Percentiles rank a stretch among this genome's conserved stretches.
Evolutionary conservation across 64 coral and sea anemone genomes (phyloP).

Genomic region (Pachyseris speciosa): DNA sequence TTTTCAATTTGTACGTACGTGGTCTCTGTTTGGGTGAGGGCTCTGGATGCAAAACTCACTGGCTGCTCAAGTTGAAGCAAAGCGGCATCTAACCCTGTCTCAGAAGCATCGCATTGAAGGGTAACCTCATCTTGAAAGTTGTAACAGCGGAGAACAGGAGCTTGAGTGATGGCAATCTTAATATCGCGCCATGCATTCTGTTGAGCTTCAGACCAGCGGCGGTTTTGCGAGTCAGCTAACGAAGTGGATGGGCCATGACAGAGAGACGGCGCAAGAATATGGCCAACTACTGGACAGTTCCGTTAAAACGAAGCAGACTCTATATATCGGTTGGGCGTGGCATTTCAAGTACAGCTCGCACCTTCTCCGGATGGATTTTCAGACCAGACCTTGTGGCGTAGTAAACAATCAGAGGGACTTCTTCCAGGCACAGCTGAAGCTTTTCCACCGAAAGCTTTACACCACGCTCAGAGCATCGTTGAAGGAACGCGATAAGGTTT

Average conservation of each 20-base stretch:
- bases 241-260: slow-evolving; percentile 1
- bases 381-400: slow-evolving; percentile 4
- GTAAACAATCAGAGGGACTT: not conserved
- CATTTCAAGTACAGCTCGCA: not conserved
- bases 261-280: slow-evolving; percentile 10
- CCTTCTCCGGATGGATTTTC: slow-evolving; percentile 19
- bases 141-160: slow-evolving; percentile 1
- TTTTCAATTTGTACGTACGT: not conserved
- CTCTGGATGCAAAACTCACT: slow-evolving; percentile 16
- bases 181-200: slow-evolving; percentile 18
- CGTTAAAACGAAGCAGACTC: slow-evolving; percentile 13
- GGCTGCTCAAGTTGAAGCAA: not conserved
- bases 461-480: not conserved
- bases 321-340: slow-evolving; percentile 13
- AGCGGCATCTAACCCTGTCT: not conserved
- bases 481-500: slow-evolving; percentile 1
- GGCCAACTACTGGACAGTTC: slow-evolving; percentile 1
- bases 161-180: slow-evolving; percentile 6
- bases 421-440: not conserved
- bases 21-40: slow-evolving; percentile 2
- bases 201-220: not conserved
- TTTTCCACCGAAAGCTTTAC: not conserved
- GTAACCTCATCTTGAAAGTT: slow-evolving; percentile 23
- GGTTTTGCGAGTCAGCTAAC: not conserved
- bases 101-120: slow-evolving; percentile 9